Conservation (phyloP, 1,140 invertebrate genomes). For the Pogonomyrmex californicus region DNA sequence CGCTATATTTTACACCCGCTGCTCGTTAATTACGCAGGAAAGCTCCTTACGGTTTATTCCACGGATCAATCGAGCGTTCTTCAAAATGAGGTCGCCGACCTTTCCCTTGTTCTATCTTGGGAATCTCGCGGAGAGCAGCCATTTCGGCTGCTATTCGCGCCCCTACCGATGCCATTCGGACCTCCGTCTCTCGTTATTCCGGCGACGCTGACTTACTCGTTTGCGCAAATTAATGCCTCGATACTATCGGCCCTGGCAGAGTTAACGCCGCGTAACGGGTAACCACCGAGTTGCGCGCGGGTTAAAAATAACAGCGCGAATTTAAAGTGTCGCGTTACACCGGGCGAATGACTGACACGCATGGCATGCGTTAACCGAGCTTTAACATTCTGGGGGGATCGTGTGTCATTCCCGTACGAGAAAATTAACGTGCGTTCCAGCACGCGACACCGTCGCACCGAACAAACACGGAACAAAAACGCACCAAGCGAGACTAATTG, state of each 20-base stretch:
- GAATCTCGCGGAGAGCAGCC: conserved; percentile 14
- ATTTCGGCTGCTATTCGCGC: conserved; percentile 16
- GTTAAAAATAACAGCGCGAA: conserved; percentile 74
- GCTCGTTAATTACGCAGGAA: conserved; percentile 36
- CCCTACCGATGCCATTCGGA: conserved; percentile 68
- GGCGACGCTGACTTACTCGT: conserved; percentile 62
- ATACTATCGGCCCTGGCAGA: conserved; percentile 68
- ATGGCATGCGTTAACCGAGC: conserved; percentile 30
- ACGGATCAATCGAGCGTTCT: conserved; percentile 40
- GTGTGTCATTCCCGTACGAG: conserved; percentile 1
- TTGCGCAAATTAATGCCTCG: conserved; percentile 74
- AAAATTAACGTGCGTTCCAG: not conserved
- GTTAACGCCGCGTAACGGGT: conserved; percentile 71
- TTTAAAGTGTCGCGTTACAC: conserved; percentile 48
- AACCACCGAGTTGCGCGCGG: conserved; percentile 55
- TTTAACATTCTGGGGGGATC: not conserved
- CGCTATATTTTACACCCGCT: conserved; percentile 40
- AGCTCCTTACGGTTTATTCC: not conserved
- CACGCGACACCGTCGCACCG: conserved; percentile 56
- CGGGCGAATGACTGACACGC: conserved; percentile 60
- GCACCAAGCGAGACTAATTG: conserved; percentile 75
- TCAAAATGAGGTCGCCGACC: conserved; percentile 50
- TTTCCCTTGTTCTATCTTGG: conserved; percentile 51
- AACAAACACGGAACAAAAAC: conserved; percentile 64
- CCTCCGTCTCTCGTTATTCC: conserved; percentile 70